These are phyloP conservation scores for Cistogaster globosa DNA, from an alignment of 2,888 invertebrate genomes.

Conservation along the genomic window DNA sequence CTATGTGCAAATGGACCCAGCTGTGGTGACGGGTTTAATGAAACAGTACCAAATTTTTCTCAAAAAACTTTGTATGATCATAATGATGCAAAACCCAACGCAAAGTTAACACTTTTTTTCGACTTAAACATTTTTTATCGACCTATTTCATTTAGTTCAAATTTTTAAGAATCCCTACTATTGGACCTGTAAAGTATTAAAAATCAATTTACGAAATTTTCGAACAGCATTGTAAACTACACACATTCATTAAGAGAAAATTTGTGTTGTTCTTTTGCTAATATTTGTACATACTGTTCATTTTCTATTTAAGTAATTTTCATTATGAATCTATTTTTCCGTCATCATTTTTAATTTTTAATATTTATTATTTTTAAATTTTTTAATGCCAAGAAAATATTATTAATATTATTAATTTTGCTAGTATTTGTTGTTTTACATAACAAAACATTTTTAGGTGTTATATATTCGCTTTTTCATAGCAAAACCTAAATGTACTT, in stretches of 20 bases:
- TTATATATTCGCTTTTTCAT: neutral
- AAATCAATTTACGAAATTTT: neutral
- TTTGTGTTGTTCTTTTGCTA: neutral
- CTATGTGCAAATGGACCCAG: too few species aligned
- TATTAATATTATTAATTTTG: conserved; percentile 32
- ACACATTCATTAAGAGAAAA: too few species aligned
- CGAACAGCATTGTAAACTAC: too few species aligned
- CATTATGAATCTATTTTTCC: conserved; percentile 12
- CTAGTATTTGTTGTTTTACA: conserved; percentile 50
- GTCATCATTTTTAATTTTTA: conserved; percentile 3
- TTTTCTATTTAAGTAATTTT: conserved; percentile 40
- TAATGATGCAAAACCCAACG: too few species aligned
- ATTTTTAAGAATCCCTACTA: too few species aligned
- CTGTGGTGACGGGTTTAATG: too few species aligned
- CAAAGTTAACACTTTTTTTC: too few species aligned
- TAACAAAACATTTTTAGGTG: conserved; percentile 45
- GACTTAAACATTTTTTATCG: too few species aligned
- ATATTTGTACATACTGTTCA: conserved; percentile 1
- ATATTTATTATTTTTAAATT: conserved; percentile 54
- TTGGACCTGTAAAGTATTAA: too few species aligned
- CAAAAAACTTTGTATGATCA: too few species aligned
- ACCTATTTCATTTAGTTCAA: too few species aligned
- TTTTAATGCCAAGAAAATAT: conserved; percentile 49
- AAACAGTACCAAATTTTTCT: too few species aligned
- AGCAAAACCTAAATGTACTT: conserved; percentile 23